Base-by-base conservation (phyloP, 1,140 invertebrate genomes). In the Coboldia fuscipes region DNA sequence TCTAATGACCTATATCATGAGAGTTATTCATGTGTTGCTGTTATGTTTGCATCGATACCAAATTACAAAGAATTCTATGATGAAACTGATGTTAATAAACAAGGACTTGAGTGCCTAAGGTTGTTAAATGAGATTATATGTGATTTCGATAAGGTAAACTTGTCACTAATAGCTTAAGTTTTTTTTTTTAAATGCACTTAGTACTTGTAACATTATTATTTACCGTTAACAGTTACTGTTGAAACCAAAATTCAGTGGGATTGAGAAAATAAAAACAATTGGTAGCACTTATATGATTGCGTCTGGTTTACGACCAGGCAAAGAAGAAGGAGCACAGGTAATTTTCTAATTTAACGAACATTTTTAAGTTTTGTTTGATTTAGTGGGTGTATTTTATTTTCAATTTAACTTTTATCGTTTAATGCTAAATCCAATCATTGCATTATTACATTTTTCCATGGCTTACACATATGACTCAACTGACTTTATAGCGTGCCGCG, bases 41-140 rank as follows among this genome's bases (percentile, higher is more conserved):
- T 97, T 0, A 92, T 97, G 83, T 97, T 97, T 48, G 92, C 90
- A 0, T 94, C 88, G 0, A 96, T 98, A 45, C 89, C 92, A 9
- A 97, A 98, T 60, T 97, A 96, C 56, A 94, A 93, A 46, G 90
- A 97, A 50, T 97, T 97, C 54, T 97, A 97, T 50, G 89, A 92
- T 47, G 90, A 97, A 57, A 89, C 82, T 18, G 90, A 97, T 52
- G 86, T 94, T 37, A 94, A 89, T 48, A 90, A 93, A 47, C 88
- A 94, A 57, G 93, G 93, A 0, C 56, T 97, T 7, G 93, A 97
- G 53, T 97, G 90, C 54, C 55, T 98, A 28, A 57, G 92, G 36
- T 62, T 98, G 12, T 61, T 98, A 0, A 98, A 98, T 52, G 93
- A 98, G 61, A 97, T 98, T 38, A 94, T 97, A 37, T 94, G 88